phyloP scores from a whole-genome alignment of 2,797 vertebrate genomes.

The Sebastes cheni region DNA sequence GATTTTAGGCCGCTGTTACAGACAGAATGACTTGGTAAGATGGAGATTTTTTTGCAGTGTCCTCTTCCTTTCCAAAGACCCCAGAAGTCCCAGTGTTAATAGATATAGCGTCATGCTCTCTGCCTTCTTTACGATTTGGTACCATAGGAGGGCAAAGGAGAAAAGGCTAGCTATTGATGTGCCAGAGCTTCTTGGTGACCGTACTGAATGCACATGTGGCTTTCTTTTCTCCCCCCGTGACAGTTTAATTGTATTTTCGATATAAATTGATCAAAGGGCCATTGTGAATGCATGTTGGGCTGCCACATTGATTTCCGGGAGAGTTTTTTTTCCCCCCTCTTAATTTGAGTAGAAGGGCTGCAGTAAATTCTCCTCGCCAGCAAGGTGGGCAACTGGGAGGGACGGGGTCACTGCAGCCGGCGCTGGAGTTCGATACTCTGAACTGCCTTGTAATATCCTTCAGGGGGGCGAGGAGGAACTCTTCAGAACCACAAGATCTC shows the following conservation, averaged over 20 bases:
- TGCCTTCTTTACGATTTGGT: constrained; percentile 51
- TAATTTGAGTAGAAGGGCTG: constrained; percentile 69
- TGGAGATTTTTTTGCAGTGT: background rate
- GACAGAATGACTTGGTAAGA: background rate
- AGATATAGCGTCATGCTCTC: constrained; percentile 52
- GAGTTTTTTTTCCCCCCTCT: constrained; percentile 41
- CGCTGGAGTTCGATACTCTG: constrained; percentile 45
- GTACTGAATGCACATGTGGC: constrained; percentile 66
- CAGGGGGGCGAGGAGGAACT: constrained; percentile 43
- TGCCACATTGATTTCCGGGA: constrained; percentile 75
- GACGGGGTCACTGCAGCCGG: constrained; percentile 51
- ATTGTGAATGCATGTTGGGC: constrained; percentile 70
- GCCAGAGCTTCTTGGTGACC: constrained; percentile 58
- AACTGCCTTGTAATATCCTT: constrained; percentile 58
- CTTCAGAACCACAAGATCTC: constrained; percentile 51
- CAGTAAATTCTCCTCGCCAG: constrained; percentile 61
- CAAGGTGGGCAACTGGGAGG: constrained; percentile 48
- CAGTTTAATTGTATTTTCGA: constrained; percentile 81
- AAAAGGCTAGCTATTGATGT: constrained; percentile 64
- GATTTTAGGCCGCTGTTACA: background rate
- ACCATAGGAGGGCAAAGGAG: constrained; percentile 57
- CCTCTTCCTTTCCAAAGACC: background rate
- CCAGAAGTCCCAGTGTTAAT: constrained; percentile 42
- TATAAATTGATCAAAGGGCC: constrained; percentile 77
- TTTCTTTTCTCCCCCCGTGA: constrained; percentile 60